Conservation (phyloP, 2,797 vertebrate species). For the Danio tinwini region DNA sequence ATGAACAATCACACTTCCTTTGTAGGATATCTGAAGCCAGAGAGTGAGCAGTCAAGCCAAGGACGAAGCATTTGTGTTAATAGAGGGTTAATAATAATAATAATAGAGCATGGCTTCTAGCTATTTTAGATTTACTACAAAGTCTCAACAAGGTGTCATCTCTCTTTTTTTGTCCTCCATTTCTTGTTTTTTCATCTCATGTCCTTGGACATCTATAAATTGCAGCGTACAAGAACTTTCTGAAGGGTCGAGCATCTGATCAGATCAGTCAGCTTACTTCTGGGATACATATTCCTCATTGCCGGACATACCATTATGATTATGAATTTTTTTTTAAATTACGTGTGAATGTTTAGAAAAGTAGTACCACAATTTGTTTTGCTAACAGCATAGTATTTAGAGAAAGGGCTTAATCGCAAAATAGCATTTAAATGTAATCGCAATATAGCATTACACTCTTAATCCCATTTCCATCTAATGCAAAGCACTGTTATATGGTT, state of each 20-base stretch:
- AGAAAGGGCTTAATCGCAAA: no score
- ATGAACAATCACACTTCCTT: background rate
- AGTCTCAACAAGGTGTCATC: constrained; percentile 31
- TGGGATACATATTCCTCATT: constrained; percentile 4
- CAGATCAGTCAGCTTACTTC: constrained; percentile 32
- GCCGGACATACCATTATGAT: background rate
- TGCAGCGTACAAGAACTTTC: background rate
- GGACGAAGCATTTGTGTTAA: constrained; percentile 37
- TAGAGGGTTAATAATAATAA: constrained; percentile 26
- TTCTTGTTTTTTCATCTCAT: constrained; percentile 7
- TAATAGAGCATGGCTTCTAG: constrained; percentile 34
- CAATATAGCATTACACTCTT: no score
- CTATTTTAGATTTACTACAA: constrained; percentile 38
- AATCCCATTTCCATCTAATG: no score
- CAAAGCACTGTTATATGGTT: no score
- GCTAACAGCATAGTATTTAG: no score
- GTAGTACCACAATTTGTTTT: no score
- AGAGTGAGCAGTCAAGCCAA: constrained; percentile 32
- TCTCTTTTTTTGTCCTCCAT: constrained; percentile 17
- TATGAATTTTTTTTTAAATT: no score
- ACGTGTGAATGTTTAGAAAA: no score
- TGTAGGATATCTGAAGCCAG: background rate
- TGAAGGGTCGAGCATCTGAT: background rate
- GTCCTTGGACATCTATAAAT: constrained; percentile 14
- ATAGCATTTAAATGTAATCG: no score